Evolutionary conservation across 2,113 vertebrate genomes (phyloP), one percentile per base, ranked within the genome.

Genomic region (Bagarius yarrelli): DNA sequence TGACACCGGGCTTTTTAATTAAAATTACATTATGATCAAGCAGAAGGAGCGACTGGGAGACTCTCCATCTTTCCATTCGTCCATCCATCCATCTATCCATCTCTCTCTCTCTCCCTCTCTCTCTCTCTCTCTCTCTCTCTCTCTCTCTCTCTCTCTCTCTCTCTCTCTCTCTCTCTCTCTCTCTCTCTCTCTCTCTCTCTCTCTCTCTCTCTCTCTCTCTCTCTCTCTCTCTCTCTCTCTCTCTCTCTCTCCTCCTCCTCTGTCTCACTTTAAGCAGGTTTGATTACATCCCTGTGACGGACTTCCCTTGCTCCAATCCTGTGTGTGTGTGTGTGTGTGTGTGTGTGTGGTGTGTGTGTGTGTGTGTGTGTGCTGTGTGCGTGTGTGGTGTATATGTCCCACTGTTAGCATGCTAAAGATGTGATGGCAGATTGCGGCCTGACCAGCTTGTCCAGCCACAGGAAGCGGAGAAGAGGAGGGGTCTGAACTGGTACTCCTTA

Each of bases 1-100:
- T 99, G 96, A 99, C 97, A 99, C 97, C 96, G 95, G 96, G 96
- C 96, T 98, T 99, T 99, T 99, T 98, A 98, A 99, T 99, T 99
- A 99, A 99, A 98, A 98, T 96, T 98, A 98, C 95, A 99, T 99
- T 99, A 98, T 96, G 96, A 96, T 97, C 97, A 98, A 98, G 97
- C 96, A 97, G 95, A 82, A 73, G 59, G 79, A 59, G 69, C 73
- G 52, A 81, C 79, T 75, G 83, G 89, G 87, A 87, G 88, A 86
- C 89, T 89, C 67, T 40, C 75, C 23, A 15, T 76, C 73, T 87
- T 74, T 60, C 85, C 89, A 87, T 90, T 93, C 94, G 15, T 59
- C 47, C 89, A 87, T 90, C 93, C 94, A 15, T 59, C 47, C 32
- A 57, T 34, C 72, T 5, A 34, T 36, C 27, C 11, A 12, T 15